Evolutionary conservation across 2,888 invertebrate genomes (phyloP), one percentile per base, ranked within the genome.

Genomic region (Lepidonotus clava): DNA sequence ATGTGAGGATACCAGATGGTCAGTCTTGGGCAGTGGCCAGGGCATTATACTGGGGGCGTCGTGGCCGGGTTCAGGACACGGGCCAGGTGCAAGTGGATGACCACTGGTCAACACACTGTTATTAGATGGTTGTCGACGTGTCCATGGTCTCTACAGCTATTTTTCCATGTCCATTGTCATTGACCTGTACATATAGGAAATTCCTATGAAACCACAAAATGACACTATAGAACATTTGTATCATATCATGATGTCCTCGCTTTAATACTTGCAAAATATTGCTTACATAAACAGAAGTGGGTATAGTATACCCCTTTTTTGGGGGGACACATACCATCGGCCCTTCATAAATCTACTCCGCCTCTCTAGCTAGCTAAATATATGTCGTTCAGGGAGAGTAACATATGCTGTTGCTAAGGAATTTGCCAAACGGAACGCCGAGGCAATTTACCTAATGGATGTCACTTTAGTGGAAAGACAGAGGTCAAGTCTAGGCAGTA

Each of bases 401-500:
- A 18, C 18, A 11, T 46, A 46, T 18, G 18, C 18, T 46, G 46
- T 18, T 46, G 61, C 28, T 24, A 32, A 28, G 61, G 2, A 4
- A 61, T 28, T 61, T 61, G 61, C 28, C 24, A 61, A 61, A 61
- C 28, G 2, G 28, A 24, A 61, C 28, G 61, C 61, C 11, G 28
- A 61, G 28, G 61, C 61, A 61, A 61, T 61, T 61, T 61, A n/a
- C 28, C 28, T 61, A 61, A 61, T 4, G 61, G 24, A 28, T 18
- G 61, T 61, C 28, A 28, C 28, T 28, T 61, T 61, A 32, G 61
- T 18, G 24, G 61, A 28, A 2, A 14, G 61, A 28, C 61, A 14
- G 61, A 24, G 61, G 61, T 61, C 61, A 61, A 61, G 61, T 61
- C 61, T 61, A 61, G 56, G 56, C n/a, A 56, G 61, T 61, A 24